Base-by-base conservation (phyloP, 2,888 invertebrate species). In the Eledone cirrhosa region DNA sequence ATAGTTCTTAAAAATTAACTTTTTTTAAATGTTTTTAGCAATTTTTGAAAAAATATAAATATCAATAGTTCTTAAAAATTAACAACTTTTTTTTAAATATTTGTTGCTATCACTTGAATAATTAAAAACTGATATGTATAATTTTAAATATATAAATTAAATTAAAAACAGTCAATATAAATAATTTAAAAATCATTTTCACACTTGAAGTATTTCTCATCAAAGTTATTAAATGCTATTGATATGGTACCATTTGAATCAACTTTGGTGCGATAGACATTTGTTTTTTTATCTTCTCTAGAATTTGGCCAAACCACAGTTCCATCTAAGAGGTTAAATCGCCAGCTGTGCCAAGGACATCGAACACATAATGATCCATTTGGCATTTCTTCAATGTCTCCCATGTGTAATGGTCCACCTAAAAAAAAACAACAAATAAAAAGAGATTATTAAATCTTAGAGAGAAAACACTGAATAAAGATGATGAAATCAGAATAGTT, bases 311-410 rank as follows among this genome's bases (percentile, higher is more conserved):
- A 80, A 67, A 82, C 79, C 11, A 85, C 83, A 24, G 84, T 63
- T 13, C 89, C 89, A 22, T 82, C 84, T 13, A 84, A 76, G 24
- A 89, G 82, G 80, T 86, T 85, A 81, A 89, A 85, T 48, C 82
- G 83, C 89, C 89, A 89, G 77, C 88, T 87, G 80, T 89, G 89
- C 89, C 89, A 89, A 1, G 89, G 89, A 81, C 89, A 89, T 16
- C 84, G 82, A 0, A 89, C 86, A 83, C 88, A 88, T 41, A 88
- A 76, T 5, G 82, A 78, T n/a, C 83, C 80, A 48, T 85, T 85
- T 19, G 86, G 85, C 2, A 88, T 80, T 48, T 87, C 88, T 80
- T 89, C 89, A 24, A 89, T 88, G 79, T 89, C 89, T 4, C 89
- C 89, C 24, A 89, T 78, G 77, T 88, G 87, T 0, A 89, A 82